These are phyloP conservation scores for Chelonia mydas DNA, from an alignment of 2,797 vertebrate species.

Conservation along the genomic window DNA sequence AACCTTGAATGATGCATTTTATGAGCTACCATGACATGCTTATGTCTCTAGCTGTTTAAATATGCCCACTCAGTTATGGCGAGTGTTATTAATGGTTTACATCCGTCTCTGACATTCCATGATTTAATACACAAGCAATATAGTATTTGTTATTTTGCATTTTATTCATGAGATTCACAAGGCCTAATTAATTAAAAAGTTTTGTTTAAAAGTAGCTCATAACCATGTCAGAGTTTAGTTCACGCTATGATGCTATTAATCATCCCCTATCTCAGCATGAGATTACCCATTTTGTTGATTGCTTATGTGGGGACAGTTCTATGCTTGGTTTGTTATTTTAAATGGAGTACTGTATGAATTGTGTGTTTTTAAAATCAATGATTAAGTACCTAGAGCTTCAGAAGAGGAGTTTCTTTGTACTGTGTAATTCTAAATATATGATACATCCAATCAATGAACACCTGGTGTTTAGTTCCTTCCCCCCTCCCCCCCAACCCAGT, in stretches of 20 bases:
- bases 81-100: neutral
- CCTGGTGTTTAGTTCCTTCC: neutral
- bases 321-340: neutral
- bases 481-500: neutral
- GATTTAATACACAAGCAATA: neutral
- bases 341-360: neutral
- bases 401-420: neutral
- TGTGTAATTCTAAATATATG: neutral
- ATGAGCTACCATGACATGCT: neutral
- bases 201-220: neutral
- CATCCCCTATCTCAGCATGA: neutral
- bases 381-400: accelerated
- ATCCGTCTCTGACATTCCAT: neutral
- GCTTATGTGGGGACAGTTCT: neutral
- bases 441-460: neutral
- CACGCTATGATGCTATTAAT: neutral
- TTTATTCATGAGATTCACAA: neutral
- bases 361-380: neutral
- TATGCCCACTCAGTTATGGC: neutral
- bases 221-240: neutral
- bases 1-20: conserved; percentile 8
- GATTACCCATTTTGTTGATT: neutral
- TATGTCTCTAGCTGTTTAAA: neutral
- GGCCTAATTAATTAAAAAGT: accelerated
- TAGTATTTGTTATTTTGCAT: neutral